phyloP scores from a whole-genome alignment of 2,113 vertebrate species.

The Tyrannus savana region DNA sequence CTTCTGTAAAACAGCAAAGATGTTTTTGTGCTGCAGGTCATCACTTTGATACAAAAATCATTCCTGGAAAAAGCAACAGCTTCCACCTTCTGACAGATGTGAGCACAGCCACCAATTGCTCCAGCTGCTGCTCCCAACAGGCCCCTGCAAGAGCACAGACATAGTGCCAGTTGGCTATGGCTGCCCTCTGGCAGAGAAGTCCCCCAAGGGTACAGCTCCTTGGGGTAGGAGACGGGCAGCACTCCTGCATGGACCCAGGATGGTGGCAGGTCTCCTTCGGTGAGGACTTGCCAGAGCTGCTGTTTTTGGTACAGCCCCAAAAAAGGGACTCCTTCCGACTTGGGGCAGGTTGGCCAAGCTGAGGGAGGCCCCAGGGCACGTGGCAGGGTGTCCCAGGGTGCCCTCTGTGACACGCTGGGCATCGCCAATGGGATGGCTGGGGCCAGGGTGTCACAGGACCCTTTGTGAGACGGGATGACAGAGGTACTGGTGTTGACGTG shows the following conservation, averaged over 20 bases:
- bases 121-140: not conserved
- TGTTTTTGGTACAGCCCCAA: not conserved
- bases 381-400: not conserved
- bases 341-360: too few species aligned
- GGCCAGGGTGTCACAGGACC: too few species aligned
- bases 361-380: not conserved
- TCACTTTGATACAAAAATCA: not conserved
- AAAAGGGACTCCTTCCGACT: not conserved
- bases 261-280: not conserved
- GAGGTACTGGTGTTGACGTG: not conserved
- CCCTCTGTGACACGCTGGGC: too few species aligned
- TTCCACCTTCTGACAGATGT: not conserved
- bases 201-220: too few species aligned
- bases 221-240: too few species aligned
- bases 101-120: not conserved
- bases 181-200: not conserved
- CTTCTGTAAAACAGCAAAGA: not conserved
- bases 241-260: not conserved
- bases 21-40: not conserved
- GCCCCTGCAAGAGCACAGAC: too few species aligned
- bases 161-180: not conserved
- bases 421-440: too few species aligned
- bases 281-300: not conserved
- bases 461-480: not conserved
- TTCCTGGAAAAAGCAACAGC: not conserved